Percentiles rank a stretch among this genome's conserved stretches.
These are phyloP conservation scores for Malthinus flaveolus DNA, from an alignment of 2,888 invertebrate species.

Conservation along the genomic window DNA sequence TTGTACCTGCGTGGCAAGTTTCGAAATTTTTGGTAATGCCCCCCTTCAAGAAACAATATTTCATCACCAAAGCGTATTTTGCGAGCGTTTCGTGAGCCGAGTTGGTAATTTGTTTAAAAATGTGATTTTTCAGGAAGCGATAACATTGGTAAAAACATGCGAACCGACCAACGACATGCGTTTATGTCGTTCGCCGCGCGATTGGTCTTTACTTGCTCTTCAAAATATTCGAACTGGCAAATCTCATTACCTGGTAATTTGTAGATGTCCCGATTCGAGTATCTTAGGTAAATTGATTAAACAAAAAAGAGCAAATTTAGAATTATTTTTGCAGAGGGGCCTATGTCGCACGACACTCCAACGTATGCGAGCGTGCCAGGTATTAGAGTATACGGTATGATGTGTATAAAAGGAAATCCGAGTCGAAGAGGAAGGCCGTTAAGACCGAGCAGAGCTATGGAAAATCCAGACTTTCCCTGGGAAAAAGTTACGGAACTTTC, in stretches of 20 bases:
- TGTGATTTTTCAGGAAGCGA: conserved; percentile 62
- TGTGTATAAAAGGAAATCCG: conserved; percentile 68
- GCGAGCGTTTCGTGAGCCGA: too few relatives aligned
- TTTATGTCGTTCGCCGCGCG: conserved; percentile 83
- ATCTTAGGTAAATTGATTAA: conserved; percentile 69
- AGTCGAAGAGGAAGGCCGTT: conserved; percentile 55
- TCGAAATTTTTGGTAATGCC: too few relatives aligned
- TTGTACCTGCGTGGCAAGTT: too few relatives aligned
- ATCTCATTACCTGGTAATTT: conserved; percentile 91
- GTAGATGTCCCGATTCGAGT: conserved; percentile 83
- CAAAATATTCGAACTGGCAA: conserved; percentile 93
- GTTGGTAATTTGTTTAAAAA: too few relatives aligned
- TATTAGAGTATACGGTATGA: conserved; percentile 92
- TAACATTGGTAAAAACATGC: conserved; percentile 91
- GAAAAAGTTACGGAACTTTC: conserved; percentile 73
- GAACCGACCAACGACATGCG: conserved; percentile 91
- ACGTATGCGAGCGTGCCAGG: conserved; percentile 93
- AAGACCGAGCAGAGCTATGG: conserved; percentile 51
- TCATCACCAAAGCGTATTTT: too few relatives aligned
- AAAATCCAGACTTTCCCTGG: conserved; percentile 73
- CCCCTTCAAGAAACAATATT: too few relatives aligned
- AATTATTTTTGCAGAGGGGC: conserved; percentile 71
- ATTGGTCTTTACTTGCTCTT: conserved; percentile 88
- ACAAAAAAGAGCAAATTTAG: neutral
- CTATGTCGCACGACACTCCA: conserved; percentile 92